Conservation (phyloP, 1,140 invertebrate genomes). For the Dufourea novaeangliae region DNA sequence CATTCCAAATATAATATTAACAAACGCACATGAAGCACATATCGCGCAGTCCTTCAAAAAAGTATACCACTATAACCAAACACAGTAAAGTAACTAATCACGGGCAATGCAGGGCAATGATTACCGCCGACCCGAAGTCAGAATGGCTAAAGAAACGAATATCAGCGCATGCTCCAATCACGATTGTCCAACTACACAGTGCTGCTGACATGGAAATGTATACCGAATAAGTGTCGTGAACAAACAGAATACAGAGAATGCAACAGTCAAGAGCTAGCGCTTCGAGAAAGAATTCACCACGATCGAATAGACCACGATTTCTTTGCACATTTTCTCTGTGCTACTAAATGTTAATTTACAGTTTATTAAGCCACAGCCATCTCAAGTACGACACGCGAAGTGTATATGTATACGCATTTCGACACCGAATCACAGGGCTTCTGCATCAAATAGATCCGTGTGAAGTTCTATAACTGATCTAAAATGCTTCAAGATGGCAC, state of each 20-base stretch:
- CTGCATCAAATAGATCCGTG: background rate
- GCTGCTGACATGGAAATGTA: conserved; percentile 40
- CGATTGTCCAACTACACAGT: conserved; percentile 45
- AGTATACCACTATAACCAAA: conserved; percentile 51
- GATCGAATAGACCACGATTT: background rate
- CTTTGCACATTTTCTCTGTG: too few relatives aligned
- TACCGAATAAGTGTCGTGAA: conserved; percentile 19
- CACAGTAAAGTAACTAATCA: conserved; percentile 61
- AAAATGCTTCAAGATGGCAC: conserved; percentile 29
- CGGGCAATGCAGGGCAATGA: conserved; percentile 53
- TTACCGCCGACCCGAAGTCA: conserved; percentile 35
- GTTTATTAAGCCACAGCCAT: background rate
- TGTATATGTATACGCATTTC: background rate
- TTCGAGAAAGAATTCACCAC: background rate
- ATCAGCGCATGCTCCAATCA: conserved; percentile 50
- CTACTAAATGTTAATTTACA: background rate
- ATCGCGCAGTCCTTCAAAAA: conserved; percentile 7
- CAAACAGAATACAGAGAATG: conserved; percentile 10
- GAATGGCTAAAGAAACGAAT: conserved; percentile 47
- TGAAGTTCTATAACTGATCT: conserved; percentile 30
- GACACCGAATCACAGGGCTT: conserved; percentile 12
- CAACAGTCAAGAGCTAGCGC: background rate
- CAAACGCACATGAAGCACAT: conserved; percentile 28
- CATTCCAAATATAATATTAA: conserved; percentile 39
- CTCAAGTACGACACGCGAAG: background rate